Percentiles rank a stretch among this genome's conserved stretches.
Evolutionary conservation across 2,113 vertebrate species (phyloP).

Genomic region (Bostrychus sinensis): DNA sequence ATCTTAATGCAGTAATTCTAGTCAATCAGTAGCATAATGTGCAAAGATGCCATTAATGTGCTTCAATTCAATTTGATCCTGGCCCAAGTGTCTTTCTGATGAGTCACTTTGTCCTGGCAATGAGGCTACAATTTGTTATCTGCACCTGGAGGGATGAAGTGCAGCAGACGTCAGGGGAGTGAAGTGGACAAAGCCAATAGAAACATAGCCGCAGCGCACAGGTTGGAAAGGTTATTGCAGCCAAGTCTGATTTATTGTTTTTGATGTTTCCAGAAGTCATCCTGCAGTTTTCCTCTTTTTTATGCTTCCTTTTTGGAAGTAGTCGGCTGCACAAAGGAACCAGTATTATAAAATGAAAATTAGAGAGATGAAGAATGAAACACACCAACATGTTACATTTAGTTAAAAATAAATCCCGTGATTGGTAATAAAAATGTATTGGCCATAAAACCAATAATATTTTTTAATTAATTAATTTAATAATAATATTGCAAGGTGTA

Average conservation of each 20-base stretch:
- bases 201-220: conserved; percentile 14
- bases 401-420: no score
- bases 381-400: neutral
- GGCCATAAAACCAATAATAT: no score
- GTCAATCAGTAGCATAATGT: neutral
- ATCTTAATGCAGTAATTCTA: neutral
- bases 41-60: neutral
- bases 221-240: neutral
- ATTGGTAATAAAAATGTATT: no score
- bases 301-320: neutral
- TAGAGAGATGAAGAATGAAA: neutral
- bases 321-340: neutral
- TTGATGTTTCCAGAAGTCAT: neutral
- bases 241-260: conserved; percentile 21
- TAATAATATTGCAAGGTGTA: no score
- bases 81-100: neutral
- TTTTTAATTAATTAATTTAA: no score
- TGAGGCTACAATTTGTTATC: conserved; percentile 21
- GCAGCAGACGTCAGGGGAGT: neutral
- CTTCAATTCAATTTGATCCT: neutral
- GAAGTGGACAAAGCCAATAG: conserved; percentile 2
- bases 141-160: conserved; percentile 14
- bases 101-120: conserved; percentile 11
- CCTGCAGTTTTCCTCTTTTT: conserved; percentile 5
- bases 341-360: neutral